Conservation (phyloP, 2,888 invertebrate species). For the Craniophora ligustri region DNA sequence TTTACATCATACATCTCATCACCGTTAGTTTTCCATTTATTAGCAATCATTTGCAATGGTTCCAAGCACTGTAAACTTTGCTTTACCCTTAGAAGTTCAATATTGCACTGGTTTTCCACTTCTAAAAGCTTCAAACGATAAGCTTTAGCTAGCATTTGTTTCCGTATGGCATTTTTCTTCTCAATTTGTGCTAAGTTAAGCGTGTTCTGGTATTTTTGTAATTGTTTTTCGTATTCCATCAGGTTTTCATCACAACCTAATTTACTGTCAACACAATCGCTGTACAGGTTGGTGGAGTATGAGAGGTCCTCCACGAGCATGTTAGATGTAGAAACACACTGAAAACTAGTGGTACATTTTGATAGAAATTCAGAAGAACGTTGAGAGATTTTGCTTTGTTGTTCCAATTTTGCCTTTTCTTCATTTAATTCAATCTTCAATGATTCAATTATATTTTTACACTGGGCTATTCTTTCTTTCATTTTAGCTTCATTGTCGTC, state of each 20-base stretch:
- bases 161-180: conserved; percentile 82
- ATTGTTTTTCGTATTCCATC: conserved; percentile 82
- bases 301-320: conserved; percentile 38
- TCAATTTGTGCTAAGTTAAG: conserved; percentile 82
- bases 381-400: conserved; percentile 57
- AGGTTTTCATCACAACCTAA: conserved; percentile 77
- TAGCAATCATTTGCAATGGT: conserved; percentile 79
- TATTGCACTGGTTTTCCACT: conserved; percentile 85
- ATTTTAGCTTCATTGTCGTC: conserved; percentile 75
- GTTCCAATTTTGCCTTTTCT: conserved; percentile 76
- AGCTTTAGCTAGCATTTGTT: conserved; percentile 84
- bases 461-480: conserved; percentile 78
- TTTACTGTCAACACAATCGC: conserved; percentile 72
- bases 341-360: conserved; percentile 26
- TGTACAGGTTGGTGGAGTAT: conserved; percentile 59
- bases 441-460: conserved; percentile 77
- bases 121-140: conserved; percentile 80
- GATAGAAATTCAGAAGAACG: conserved; percentile 28
- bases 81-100: conserved; percentile 80
- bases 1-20: conserved; percentile 70
- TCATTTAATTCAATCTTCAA: conserved; percentile 76
- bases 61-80: conserved; percentile 83
- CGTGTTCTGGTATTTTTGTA: conserved; percentile 82
- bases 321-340: conserved; percentile 49
- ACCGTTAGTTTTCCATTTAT: conserved; percentile 73